Conservation (phyloP, 2,797 vertebrate species). For the Tenualosa ilisha region DNA sequence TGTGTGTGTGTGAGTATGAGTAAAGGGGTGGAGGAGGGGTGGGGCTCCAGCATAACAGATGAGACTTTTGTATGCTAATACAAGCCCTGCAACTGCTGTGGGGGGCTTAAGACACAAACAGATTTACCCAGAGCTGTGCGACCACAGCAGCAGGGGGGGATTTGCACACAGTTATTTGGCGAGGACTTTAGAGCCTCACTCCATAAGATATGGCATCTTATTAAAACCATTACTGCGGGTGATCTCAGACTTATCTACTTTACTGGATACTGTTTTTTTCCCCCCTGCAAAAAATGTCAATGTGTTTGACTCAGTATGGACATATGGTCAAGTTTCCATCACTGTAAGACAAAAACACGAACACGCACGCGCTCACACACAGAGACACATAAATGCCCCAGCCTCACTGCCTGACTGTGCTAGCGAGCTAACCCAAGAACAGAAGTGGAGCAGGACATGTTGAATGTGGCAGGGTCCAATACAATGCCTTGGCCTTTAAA, state of each 20-base stretch:
- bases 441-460: conserved; percentile 3
- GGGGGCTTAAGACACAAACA: conserved; percentile 29
- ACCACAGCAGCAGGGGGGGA: not conserved
- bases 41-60: conserved; percentile 35
- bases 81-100: conserved; percentile 27
- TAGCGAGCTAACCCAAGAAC: not conserved
- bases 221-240: not conserved
- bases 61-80: conserved; percentile 37
- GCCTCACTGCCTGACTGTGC: not conserved
- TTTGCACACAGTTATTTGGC: conserved; percentile 7
- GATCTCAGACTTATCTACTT: not conserved
- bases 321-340: not conserved
- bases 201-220: conserved; percentile 4
- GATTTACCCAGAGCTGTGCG: conserved; percentile 17
- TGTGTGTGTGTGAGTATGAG: conserved; percentile 38
- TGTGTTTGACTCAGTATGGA: not conserved
- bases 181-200: not conserved
- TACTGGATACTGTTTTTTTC: not conserved
- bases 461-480: not conserved
- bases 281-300: not conserved
- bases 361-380: not conserved
- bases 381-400: not conserved
- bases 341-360: not conserved
- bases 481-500: conserved; percentile 20
- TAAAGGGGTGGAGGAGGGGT: conserved; percentile 39